phyloP scores from a whole-genome alignment of 2,113 vertebrate species.

The Pseudorhombus dupliciocellatus region DNA sequence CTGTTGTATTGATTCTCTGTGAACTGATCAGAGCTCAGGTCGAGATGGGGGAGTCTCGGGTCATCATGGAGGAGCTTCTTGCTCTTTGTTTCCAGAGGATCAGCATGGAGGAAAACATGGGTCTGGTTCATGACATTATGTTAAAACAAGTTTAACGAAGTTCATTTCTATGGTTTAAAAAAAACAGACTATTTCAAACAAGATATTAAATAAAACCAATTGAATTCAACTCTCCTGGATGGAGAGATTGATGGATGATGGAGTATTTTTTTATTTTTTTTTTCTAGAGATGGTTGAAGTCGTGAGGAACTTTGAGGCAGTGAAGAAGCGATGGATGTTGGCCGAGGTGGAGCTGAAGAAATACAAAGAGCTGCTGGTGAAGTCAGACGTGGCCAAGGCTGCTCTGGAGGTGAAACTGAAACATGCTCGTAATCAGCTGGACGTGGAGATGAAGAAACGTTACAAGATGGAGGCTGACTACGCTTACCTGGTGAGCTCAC shows the following conservation, averaged over 20 bases:
- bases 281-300: slow-evolving; percentile 75
- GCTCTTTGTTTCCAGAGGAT: slow-evolving; percentile 69
- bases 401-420: slow-evolving; percentile 87
- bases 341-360: slow-evolving; percentile 80
- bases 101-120: slow-evolving; percentile 61
- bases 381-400: slow-evolving; percentile 80
- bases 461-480: slow-evolving; percentile 83
- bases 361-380: slow-evolving; percentile 81
- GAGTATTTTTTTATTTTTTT: not conserved
- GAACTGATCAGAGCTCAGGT: not conserved
- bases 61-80: slow-evolving; percentile 65
- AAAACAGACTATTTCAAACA: not conserved
- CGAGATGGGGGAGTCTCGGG: slow-evolving; percentile 62
- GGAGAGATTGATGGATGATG: not conserved
- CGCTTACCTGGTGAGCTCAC: slow-evolving; percentile 80
- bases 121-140: slow-evolving; percentile 37
- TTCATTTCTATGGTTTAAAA: too few relatives aligned
- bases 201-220: not conserved
- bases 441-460: slow-evolving; percentile 88
- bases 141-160: not conserved
- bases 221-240: not conserved
- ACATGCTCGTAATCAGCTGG: slow-evolving; percentile 87
- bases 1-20: not conserved
- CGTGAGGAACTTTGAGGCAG: slow-evolving; percentile 73
- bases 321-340: slow-evolving; percentile 77